phyloP scores from a whole-genome alignment of 92 coral and sea anemone genomes.

The Heliopora coerulea region DNA sequence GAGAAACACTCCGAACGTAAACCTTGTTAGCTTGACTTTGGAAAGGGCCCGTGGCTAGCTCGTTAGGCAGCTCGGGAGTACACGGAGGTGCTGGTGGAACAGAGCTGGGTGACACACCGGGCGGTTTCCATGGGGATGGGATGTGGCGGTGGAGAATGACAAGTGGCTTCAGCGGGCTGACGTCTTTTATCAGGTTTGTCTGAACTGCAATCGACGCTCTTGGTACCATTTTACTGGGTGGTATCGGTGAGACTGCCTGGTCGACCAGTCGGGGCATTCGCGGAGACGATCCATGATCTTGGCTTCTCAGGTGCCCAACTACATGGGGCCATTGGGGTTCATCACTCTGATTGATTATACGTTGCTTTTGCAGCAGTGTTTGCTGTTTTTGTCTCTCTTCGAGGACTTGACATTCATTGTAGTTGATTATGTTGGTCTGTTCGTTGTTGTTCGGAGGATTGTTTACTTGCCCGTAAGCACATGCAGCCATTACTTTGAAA shows the following conservation, averaged over 20 bases:
- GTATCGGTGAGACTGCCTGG: constrained; percentile 33
- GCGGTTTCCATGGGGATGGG: constrained; percentile 26
- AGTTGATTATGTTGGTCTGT: too few relatives aligned
- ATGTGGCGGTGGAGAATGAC: constrained; percentile 8
- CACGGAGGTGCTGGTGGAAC: constrained; percentile 32
- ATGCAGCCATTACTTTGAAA: constrained; percentile 30
- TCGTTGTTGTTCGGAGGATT: too few relatives aligned
- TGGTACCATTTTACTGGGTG: constrained; percentile 6
- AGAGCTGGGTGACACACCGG: not conserved
- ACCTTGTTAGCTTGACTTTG: constrained; percentile 24
- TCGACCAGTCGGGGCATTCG: constrained; percentile 22
- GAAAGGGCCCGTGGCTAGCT: constrained; percentile 9
- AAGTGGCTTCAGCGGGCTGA: constrained; percentile 35
- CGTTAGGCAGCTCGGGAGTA: constrained; percentile 26
- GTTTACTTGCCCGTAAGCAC: constrained; percentile 7
- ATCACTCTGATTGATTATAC: not conserved
- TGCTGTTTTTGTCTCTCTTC: not conserved
- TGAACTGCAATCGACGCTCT: constrained; percentile 33
- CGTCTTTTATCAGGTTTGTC: constrained; percentile 24
- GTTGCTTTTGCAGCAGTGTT: not conserved
- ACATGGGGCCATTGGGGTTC: not conserved
- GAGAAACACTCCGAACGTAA: constrained; percentile 13
- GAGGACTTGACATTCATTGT: too few relatives aligned
- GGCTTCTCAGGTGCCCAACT: not conserved
- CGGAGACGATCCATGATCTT: not conserved